phyloP scores from a whole-genome alignment of 2,888 invertebrate species.

The Epiblema foenella region DNA sequence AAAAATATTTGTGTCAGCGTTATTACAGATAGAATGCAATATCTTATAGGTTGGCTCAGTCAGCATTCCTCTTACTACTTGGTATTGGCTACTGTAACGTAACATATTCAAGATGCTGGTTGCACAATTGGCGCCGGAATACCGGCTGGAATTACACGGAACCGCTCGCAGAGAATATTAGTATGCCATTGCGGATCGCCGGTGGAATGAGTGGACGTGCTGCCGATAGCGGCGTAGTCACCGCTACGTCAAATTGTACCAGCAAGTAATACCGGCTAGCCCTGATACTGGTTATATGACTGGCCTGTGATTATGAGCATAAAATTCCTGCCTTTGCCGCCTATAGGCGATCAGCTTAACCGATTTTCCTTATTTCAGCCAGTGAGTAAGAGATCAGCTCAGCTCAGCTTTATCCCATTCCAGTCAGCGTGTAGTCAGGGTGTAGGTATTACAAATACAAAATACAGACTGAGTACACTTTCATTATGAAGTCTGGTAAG shows the following conservation, averaged over 20 bases:
- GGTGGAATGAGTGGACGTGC: conserved; percentile 81
- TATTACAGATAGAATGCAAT: neutral
- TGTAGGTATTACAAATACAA: neutral
- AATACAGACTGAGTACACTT: too few species aligned
- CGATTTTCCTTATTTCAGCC: neutral
- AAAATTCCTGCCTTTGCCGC: neutral
- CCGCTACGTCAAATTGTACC: conserved; percentile 74
- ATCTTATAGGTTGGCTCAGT: neutral
- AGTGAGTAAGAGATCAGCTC: too few species aligned
- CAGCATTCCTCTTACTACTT: conserved; percentile 53
- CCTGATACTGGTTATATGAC: neutral
- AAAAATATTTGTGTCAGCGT: conserved; percentile 10
- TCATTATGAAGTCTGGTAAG: too few species aligned
- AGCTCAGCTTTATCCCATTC: too few species aligned
- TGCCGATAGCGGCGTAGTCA: conserved; percentile 59
- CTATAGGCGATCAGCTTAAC: neutral
- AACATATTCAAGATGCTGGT: conserved; percentile 80
- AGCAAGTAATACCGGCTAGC: conserved; percentile 58
- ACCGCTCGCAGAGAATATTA: conserved; percentile 78
- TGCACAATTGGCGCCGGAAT: conserved; percentile 69
- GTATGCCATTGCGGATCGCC: conserved; percentile 77
- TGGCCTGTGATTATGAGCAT: neutral
- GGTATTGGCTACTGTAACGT: conserved; percentile 56
- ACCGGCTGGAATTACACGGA: conserved; percentile 75
- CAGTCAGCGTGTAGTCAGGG: too few species aligned